Base-by-base conservation (phyloP, 2,113 vertebrate species). In the Regulus satrapa region DNA sequence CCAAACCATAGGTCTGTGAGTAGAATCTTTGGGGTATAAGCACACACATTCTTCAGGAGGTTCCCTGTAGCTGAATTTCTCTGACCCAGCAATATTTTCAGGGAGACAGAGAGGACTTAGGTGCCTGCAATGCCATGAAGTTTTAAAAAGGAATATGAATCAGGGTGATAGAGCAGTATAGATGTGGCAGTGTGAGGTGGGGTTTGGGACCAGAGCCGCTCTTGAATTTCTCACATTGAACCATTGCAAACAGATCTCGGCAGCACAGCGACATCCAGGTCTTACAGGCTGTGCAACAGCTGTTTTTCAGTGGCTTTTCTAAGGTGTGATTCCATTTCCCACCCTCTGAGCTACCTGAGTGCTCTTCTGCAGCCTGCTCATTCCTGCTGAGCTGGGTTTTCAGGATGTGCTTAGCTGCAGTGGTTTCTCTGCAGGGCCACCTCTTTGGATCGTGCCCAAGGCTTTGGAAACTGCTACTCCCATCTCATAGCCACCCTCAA, bases 161-260 rank as follows among this genome's bases (percentile, higher is more conserved):
- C 4, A 24, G 52, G 51, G n/a, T 5, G 9, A 54, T 23, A 46
- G 6, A 54, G 17, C 20, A 25, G 20, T 2, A 51, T 5, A 40
- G 76, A 69, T 5, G 20, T 49, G 43, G 41, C 52, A 23, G 28
- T 2, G 12, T 1, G 5, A 68, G 32, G 36, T n/a, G 25, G 12
- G 25, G 3, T 2, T 2, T 40, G 40, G 64, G 8, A 62, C 38
- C 17, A 28, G 12, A n/a, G 7, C 12, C 1, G 4, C 48, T 51
- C 48, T 24, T 21, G 34, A 62, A 18, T 69, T 49, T 74, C 58
- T 23, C 7, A 3, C 8, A 6, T 15, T 40, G 49, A 54, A 31
- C 12, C 10, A 9, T 5, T 55, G 26, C 52, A 46, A 62, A 64
- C 24, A 73, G n/a, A 24, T 43, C 24, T 69, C 73, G 73, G n/a